Conservation (phyloP, 2,888 invertebrate species). For the Abrostola tripartita region DNA sequence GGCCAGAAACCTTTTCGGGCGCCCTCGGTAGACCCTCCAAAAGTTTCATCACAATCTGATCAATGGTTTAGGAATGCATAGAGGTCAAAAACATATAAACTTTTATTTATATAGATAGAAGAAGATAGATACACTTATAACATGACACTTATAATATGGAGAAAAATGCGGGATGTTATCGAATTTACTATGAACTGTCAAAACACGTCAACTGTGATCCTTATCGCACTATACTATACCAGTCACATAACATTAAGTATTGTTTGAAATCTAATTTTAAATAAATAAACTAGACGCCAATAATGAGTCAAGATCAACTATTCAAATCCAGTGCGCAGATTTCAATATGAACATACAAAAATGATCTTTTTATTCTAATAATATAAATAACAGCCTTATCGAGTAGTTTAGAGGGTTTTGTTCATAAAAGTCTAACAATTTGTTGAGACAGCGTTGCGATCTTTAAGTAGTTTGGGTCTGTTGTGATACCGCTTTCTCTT, state of each 20-base stretch:
- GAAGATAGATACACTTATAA: no score
- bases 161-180: no score
- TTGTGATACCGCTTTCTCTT: slow-evolving; percentile 68
- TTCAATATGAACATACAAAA: slow-evolving; percentile 46
- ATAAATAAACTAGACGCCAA: slow-evolving; percentile 9
- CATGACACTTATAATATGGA: no score
- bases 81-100: no score
- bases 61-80: no score
- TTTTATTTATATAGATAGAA: no score
- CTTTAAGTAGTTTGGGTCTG: slow-evolving; percentile 74
- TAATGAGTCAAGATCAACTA: slow-evolving; percentile 33
- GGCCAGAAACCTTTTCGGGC: no score
- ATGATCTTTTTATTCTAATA: slow-evolving; percentile 50
- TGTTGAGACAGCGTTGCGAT: slow-evolving; percentile 80
- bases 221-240: background rate
- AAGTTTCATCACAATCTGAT: no score
- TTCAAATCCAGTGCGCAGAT: slow-evolving; percentile 29
- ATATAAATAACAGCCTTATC: slow-evolving; percentile 63
- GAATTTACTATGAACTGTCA: background rate
- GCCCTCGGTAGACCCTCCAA: no score
- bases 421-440: slow-evolving; percentile 80
- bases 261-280: background rate
- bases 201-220: background rate
- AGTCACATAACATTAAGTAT: background rate
- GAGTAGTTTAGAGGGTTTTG: slow-evolving; percentile 31